Base-by-base conservation (phyloP, 2,888 invertebrate genomes). In the Eupithecia subumbrata region DNA sequence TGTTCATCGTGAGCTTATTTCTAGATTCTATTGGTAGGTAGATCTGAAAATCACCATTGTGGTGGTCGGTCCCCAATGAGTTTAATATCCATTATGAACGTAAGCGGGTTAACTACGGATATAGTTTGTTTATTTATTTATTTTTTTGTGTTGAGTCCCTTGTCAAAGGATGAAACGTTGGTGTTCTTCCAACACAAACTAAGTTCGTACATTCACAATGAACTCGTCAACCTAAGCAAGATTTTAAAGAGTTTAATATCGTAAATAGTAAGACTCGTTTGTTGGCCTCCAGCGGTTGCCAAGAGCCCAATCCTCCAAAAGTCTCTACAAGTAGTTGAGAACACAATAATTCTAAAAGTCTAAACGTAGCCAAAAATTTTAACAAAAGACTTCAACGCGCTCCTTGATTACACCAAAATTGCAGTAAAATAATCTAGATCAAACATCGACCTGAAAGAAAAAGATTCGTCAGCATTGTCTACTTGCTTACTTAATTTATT, bases 381-480 rank as follows among this genome's bases (percentile, higher is more conserved):
- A 73, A 86, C 84, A 87, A 89, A 88, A 88, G 88, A 89, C 84
- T 84, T 88, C 86, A 89, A 89, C 89, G 88, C 81, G 79, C 76
- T 73, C 72, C 70, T 11, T 67, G 67, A 67, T 67, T 64, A 67
- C 67, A 67, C 11, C 40, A 34, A 64, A 64, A 34, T 34, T 3
- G 18, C 18, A 18, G 34, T 16, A 34, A 18, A 34, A 34, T 52
- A 14, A 52, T 52, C 52, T 52, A n/a, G 7, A 64, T 30, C 25
- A 18, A 16, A 64, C 16, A 12, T 22, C n/a, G 4, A 22, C 1
- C n/a, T 56, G 22, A 56, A 22, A 22, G n/a, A n/a, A 56, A 56
- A 56, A 22, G 12, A 22, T n/a, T 18, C 9, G n/a, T 52, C 2
- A 56, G 56, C 56, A 11, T 56, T 56, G 22, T 22, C 22, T 56